Base-by-base conservation (phyloP, 2,113 vertebrate genomes). In the Bettongia penicillata region DNA sequence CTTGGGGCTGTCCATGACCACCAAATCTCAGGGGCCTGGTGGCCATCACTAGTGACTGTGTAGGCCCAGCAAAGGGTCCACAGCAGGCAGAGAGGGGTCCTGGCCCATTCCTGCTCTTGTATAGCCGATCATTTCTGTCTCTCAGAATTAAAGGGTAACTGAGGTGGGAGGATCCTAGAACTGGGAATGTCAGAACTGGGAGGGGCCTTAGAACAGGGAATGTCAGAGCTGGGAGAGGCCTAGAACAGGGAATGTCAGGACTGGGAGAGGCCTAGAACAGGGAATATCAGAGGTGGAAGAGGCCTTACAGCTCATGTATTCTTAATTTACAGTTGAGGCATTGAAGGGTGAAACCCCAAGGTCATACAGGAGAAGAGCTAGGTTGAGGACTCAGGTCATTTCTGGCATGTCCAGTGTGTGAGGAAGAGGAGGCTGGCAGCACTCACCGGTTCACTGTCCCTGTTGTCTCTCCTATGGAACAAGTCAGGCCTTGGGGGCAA, bases 371-470 rank as follows among this genome's bases (percentile, higher is more conserved):
- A n/a, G 5, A 19, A 77, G 68, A n/a, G 31, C 37, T 77, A n/a
- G 31, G 61, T 37, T 37, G 61, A 68, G 37, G 14, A 19, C 68
- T 77, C 37, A 8, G 37, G 68, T n/a, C 68, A 37, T 77, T 77
- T 19, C 68, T 5, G 5, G 12, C 68, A 77, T 5, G n/a, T 77
- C 68, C 16, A 31, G 57, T 9, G 57, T 31, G 55, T 55, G 53
- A 24, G 53, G 24, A 10, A 10, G 55, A 28, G 57, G 37, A n/a
- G 31, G 31, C 61, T 77, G 61, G 47, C 2, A 26, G 2, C 25
- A 97, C 97, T 97, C 47, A 97, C 96, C 97, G 89, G 57, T 3
- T 55, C 25, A 77, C 49, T 1, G n/a, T 68, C 26, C 26, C 89
- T 57, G 49, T 48, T 2, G 48, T 22, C 53, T 43, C 37, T 91